Evolutionary conservation across 1,140 invertebrate genomes (phyloP), one percentile per base, ranked within the genome.

Genomic region (Caenorhabditis latens): DNA sequence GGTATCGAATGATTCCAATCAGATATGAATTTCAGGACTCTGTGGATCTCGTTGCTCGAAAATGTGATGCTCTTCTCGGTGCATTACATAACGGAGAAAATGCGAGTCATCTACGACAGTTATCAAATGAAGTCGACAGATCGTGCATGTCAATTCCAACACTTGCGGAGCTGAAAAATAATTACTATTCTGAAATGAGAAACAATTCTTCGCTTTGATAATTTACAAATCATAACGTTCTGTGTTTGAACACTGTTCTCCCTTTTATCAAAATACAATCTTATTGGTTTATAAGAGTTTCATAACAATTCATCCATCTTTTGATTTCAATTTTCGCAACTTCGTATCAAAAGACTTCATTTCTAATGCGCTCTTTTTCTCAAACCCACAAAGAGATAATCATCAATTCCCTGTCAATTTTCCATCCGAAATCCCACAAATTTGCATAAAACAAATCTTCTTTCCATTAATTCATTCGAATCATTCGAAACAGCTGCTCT

Each of bases 371-470:
- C 0, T 32, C 32, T 2, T 32, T n/a, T 32, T 32, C 32, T 2
- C 1, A 32, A 32, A 32, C 32, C 32, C 32, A 32, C 32, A 32
- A 32, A 32, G 32, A 32, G 32, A 32, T 32, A 32, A 32, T 32
- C 32, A 32, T 32, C 32, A 63, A 58, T 53, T 53, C 50, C 8
- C 19, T 8, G 8, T 63, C 21, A 0, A 32, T 11, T 63, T 21
- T 32, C 61, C 61, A 19, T 21, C 40, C 24, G 8, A 40, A 40
- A 46, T 71, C 42, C 65, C 65, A 71, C 40, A 79, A 79, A 79
- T 79, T 79, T 79, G 71, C 71, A 79, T 79, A 79, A 13, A 79
- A 24, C 46, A 24, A 79, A 79, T 79, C 71, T 71, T 46, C 67
- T 1, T 50, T 46, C 11, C 21, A 79, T 53, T 79, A 50, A 79